phyloP scores from a whole-genome alignment of 2,797 vertebrate genomes.

The Nothura maculosa region DNA sequence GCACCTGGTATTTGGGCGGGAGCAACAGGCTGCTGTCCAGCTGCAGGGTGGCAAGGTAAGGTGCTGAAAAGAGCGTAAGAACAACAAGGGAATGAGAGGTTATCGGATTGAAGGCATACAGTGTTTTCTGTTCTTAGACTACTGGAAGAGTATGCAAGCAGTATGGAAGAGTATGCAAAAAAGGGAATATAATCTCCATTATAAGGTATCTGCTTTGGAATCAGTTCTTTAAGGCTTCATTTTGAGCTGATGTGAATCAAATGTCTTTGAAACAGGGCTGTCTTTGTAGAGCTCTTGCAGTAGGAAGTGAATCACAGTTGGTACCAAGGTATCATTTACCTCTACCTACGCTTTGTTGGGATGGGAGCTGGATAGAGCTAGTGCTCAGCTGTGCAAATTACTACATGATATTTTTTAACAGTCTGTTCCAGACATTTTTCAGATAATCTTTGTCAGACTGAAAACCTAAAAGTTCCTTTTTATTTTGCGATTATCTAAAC shows the following conservation, averaged over 20 bases:
- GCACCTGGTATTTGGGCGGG: slow-evolving; percentile 89
- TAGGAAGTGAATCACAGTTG: background rate
- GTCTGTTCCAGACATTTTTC: background rate
- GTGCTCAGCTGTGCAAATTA: background rate
- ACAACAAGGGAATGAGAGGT: background rate
- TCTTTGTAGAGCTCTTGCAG: background rate
- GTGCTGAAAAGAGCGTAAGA: slow-evolving; percentile 81
- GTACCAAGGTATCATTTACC: background rate
- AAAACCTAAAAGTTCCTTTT: background rate
- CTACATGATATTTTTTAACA: background rate
- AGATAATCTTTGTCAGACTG: background rate
- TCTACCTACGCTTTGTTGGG: background rate
- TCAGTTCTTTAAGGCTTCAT: background rate
- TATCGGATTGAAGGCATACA: background rate
- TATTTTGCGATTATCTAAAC: background rate
- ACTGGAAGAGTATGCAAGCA: background rate
- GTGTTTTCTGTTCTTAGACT: background rate
- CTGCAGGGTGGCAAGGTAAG: slow-evolving; percentile 91
- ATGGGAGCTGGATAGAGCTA: background rate
- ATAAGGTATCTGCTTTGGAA: background rate
- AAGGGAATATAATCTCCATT: background rate
- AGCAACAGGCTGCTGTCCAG: slow-evolving; percentile 92
- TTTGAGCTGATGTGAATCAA: background rate
- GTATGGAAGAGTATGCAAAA: background rate
- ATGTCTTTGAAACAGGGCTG: background rate